These are phyloP conservation scores for Hydrocynus forskahlii DNA, from an alignment of 2,797 vertebrate species.

Conservation along the genomic window DNA sequence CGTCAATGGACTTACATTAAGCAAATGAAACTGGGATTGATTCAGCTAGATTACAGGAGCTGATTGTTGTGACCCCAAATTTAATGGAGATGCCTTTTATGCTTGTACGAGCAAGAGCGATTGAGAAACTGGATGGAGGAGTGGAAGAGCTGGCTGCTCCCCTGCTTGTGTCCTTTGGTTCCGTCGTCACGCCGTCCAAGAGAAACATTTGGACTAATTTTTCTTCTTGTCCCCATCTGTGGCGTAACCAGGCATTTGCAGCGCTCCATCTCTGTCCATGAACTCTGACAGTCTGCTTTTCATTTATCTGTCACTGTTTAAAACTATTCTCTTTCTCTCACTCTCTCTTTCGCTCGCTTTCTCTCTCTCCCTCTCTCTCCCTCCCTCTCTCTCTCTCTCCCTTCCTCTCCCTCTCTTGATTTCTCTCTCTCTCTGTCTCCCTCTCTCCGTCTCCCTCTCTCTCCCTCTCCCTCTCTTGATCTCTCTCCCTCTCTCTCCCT, in stretches of 20 bases:
- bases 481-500: too few relatives aligned
- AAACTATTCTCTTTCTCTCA: neutral
- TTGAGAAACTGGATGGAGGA: constrained; percentile 1
- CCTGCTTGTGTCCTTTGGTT: constrained; percentile 43
- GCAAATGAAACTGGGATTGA: constrained; percentile 70
- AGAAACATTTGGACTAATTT: constrained; percentile 48
- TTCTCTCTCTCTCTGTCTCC: neutral
- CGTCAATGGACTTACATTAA: constrained; percentile 66
- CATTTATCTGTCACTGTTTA: constrained; percentile 52
- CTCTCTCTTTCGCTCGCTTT: neutral
- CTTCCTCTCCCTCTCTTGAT: constrained; percentile 16
- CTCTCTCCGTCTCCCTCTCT: neutral
- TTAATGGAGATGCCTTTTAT: constrained; percentile 62
- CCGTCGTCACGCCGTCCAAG: constrained; percentile 42
- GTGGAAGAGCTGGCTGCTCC: constrained; percentile 8
- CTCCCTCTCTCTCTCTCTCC: neutral
- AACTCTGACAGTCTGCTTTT: constrained; percentile 48
- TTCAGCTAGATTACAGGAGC: constrained; percentile 60
- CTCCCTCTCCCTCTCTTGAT: too few relatives aligned
- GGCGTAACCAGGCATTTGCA: constrained; percentile 36
- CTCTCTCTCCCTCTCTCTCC: neutral
- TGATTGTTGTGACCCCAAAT: constrained; percentile 67
- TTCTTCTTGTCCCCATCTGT: constrained; percentile 28
- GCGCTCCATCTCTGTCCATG: constrained; percentile 53
- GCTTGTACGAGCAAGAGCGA: constrained; percentile 40